Evolutionary conservation across 2,113 vertebrate species (phyloP).

Genomic region (Gallinago media): DNA sequence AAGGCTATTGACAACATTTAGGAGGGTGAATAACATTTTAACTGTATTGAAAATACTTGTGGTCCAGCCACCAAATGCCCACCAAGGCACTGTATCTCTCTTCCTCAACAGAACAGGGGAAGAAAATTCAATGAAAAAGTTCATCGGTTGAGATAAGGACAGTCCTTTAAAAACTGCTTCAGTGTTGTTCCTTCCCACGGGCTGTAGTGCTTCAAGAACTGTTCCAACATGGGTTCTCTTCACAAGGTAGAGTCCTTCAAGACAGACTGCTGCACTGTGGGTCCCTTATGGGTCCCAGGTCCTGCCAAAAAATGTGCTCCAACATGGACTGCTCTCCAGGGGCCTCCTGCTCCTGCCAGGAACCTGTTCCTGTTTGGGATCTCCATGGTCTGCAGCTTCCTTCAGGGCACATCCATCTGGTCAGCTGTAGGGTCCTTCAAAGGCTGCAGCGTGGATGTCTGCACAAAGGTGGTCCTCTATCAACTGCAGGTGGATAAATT

Average conservation of each 20-base stretch:
- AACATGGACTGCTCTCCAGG: accelerated
- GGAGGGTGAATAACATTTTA: background rate
- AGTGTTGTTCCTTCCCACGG: accelerated
- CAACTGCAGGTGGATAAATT: background rate
- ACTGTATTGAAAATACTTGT: background rate
- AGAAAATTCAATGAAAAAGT: background rate
- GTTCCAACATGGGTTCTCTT: background rate
- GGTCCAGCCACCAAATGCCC: background rate
- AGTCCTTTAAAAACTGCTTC: background rate
- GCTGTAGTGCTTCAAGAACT: background rate
- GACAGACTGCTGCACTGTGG: background rate
- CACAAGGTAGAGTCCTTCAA: background rate
- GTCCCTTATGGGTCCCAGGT: accelerated
- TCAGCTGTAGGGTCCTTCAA: accelerated
- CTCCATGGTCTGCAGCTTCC: background rate
- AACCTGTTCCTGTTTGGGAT: accelerated
- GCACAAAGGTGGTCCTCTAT: background rate
- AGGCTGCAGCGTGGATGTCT: background rate
- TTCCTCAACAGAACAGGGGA: background rate
- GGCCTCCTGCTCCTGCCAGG: background rate
- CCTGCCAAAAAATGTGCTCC: background rate
- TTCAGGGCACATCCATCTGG: background rate
- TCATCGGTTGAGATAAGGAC: background rate
- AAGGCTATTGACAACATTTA: background rate
- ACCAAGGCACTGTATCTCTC: background rate